These are phyloP conservation scores for Rhaphigaster nebulosa DNA, from an alignment of 2,888 invertebrate species.

Conservation along the genomic window DNA sequence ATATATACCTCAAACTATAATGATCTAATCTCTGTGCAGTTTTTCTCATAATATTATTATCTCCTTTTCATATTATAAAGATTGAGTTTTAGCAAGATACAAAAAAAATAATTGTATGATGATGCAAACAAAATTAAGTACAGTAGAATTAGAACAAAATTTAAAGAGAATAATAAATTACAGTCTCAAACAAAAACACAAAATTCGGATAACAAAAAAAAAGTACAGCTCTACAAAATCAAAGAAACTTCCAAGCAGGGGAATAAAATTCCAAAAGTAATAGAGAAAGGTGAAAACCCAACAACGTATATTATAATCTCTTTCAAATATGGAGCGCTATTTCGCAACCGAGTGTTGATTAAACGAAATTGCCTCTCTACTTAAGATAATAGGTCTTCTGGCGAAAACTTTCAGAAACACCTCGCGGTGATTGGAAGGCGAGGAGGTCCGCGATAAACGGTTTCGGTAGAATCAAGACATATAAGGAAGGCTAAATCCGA, in stretches of 20 bases:
- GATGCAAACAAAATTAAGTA: too few species aligned
- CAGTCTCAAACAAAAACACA: too few species aligned
- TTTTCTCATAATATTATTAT: too few species aligned
- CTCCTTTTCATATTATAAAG: too few species aligned
- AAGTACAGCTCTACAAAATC: too few species aligned
- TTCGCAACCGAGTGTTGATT: neutral
- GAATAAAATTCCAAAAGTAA: neutral
- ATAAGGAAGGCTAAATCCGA: neutral
- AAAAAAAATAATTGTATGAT: too few species aligned
- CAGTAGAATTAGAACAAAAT: too few species aligned
- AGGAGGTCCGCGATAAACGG: neutral
- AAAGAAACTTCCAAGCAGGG: neutral
- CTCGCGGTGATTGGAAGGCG: neutral
- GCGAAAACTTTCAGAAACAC: constrained; percentile 20
- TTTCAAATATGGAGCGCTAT: constrained; percentile 6
- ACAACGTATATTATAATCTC: neutral
- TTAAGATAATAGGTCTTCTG: neutral
- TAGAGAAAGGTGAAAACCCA: constrained; percentile 5
- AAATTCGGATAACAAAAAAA: too few species aligned
- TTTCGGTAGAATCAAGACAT: neutral
- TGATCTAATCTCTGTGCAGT: too few species aligned
- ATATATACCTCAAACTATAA: too few species aligned
- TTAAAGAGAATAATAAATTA: too few species aligned
- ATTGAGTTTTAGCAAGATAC: too few species aligned
- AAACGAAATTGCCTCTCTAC: neutral